phyloP scores from a whole-genome alignment of 92 coral and sea anemone species.

The Porites evermanni region DNA sequence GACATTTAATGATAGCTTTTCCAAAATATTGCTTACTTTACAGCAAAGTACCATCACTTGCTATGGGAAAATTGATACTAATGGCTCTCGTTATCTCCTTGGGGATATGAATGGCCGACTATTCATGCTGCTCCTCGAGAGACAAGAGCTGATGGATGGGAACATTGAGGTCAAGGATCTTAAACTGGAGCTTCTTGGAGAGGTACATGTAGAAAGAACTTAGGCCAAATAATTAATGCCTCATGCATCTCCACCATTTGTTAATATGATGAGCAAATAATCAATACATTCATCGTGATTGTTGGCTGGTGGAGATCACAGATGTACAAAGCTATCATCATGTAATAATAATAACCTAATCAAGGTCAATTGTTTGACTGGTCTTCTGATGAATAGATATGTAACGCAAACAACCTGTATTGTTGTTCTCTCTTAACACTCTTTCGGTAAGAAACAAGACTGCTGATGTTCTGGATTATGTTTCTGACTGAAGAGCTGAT shows the following conservation, averaged over 20 bases:
- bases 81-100: conserved; percentile 93
- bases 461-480: neutral
- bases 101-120: conserved; percentile 97
- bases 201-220: conserved; percentile 56
- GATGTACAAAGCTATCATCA: conserved; percentile 33
- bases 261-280: too few species aligned
- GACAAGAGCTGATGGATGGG: conserved; percentile 93
- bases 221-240: neutral
- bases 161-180: conserved; percentile 88
- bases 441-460: conserved; percentile 44
- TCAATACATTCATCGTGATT: too few species aligned
- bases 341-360: conserved; percentile 50
- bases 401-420: conserved; percentile 34
- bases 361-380: conserved; percentile 30
- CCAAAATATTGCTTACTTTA: neutral
- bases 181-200: conserved; percentile 93
- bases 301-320: too few species aligned
- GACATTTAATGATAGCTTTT: neutral
- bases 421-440: conserved; percentile 43
- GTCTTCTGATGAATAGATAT: neutral
- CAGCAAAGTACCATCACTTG: conserved; percentile 97
- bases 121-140: conserved; percentile 88
- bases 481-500: conserved; percentile 35
- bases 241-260: too few species aligned
- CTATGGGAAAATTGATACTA: conserved; percentile 94